Evolutionary conservation across 2,888 invertebrate species (phyloP), one percentile per base, ranked within the genome.

Genomic region (Hyalella azteca): DNA sequence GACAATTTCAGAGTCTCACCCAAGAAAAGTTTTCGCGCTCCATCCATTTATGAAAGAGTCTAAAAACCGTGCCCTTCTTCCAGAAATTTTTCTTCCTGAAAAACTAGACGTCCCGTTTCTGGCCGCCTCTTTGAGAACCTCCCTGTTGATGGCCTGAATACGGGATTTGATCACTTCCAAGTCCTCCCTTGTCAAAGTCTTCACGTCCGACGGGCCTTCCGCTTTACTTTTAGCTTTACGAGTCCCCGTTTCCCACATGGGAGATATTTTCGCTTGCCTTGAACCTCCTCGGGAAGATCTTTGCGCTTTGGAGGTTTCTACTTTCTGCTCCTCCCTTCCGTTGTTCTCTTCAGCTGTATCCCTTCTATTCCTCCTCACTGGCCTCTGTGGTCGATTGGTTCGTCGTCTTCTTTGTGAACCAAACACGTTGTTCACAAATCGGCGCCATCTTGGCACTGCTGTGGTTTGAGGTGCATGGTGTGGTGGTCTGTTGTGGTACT

Each of bases 21-120:
- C 78, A 54, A 81, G 32, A 36, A 81, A 75, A 13, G 73, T 76
- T 3, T 78, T 19, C n/a, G 75, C 48, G 60, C 73, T 76, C 48
- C 78, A 78, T 7, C 81, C 79, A 15, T 73, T 41, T 26, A 79
- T n/a, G 15, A 79, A 7, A 22, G 75, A 26, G 29, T 75, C 45
- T 36, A 75, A 75, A 36, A 75, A 75, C 45, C 75, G 40, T 13
- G 41, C 75, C 11, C 45, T 40, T 29, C 75, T 2, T 11, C 41
- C 36, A 19, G 75, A 40, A 9, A 26, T 41, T n/a, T 45, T 45
- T 39, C 22, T 75, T 11, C 41, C 41, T n/a, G 36, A 15, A 5
- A 13, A 22, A 5, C 41, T 29, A 4, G 75, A 41, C 13, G 75
- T 75, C n/a, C 26, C 26, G 41, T 75, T 75, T 13, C 22, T n/a